phyloP scores from a whole-genome alignment of 2,888 invertebrate species.

The Standfussiana lucernea region DNA sequence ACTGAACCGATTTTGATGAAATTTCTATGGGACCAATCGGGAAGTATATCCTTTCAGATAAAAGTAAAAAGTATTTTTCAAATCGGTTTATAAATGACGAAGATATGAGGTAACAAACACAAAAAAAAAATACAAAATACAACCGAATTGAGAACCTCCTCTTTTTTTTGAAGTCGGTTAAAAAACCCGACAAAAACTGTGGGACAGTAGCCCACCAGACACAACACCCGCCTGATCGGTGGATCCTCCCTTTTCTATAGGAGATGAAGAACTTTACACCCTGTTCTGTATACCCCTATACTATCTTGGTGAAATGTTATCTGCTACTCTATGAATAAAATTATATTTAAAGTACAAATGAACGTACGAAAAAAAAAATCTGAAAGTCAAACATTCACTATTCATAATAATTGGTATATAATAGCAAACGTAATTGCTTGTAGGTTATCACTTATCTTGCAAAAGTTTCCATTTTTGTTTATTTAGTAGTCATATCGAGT shows the following conservation, averaged over 20 bases:
- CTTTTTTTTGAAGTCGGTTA: too few relatives aligned
- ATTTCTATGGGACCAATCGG: too few relatives aligned
- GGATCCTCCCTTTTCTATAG: not conserved
- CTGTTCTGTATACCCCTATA: not conserved
- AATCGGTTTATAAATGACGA: too few relatives aligned
- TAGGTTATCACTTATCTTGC: conserved; percentile 32
- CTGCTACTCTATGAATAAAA: not conserved
- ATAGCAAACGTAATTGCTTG: not conserved
- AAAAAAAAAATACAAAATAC: too few relatives aligned
- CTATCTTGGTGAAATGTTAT: not conserved
- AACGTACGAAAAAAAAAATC: not conserved
- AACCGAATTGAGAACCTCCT: too few relatives aligned
- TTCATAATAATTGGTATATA: conserved; percentile 9
- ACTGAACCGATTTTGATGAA: too few relatives aligned
- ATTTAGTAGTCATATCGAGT: not conserved
- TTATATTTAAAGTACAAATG: not conserved
- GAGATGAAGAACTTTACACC: not conserved
- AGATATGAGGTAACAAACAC: too few relatives aligned
- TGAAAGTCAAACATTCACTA: not conserved
- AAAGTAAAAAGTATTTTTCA: too few relatives aligned
- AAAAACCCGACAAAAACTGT: not conserved
- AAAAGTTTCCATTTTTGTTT: conserved; percentile 17
- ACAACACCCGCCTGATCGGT: not conserved
- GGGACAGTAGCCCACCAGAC: not conserved
- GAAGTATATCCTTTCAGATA: too few relatives aligned